Evolutionary conservation across 2,113 vertebrate species (phyloP).

Genomic region (Dicrurus megarhynchus): DNA sequence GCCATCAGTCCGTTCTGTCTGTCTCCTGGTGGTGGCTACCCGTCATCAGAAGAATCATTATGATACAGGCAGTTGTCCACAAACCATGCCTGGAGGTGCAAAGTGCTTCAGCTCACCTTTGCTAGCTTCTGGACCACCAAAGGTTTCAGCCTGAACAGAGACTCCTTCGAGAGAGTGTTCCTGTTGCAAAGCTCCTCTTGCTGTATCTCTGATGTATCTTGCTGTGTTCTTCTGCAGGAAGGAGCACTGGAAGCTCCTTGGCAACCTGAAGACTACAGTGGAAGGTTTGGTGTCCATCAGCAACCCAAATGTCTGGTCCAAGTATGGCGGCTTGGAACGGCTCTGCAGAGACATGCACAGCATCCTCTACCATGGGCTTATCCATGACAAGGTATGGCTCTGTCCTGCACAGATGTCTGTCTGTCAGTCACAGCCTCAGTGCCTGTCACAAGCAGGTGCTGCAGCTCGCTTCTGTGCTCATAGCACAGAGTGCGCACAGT

Average conservation of each 20-base stretch:
- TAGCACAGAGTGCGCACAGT: fast-evolving
- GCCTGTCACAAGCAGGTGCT: not conserved
- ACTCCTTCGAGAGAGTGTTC: not conserved
- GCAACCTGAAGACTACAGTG: constrained; percentile 93
- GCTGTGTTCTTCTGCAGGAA: constrained; percentile 73
- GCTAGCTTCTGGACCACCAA: not conserved
- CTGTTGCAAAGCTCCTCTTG: not conserved
- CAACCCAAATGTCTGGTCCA: constrained; percentile 96
- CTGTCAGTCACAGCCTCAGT: not conserved
- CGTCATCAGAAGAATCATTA: not conserved
- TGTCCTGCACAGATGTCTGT: not conserved
- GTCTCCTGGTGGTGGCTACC: not conserved
- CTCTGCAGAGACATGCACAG: constrained; percentile 96
- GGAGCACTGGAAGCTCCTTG: constrained; percentile 94
- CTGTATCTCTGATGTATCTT: not conserved
- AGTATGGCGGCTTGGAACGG: constrained; percentile 92
- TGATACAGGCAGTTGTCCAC: not conserved
- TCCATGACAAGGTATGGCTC: constrained; percentile 85
- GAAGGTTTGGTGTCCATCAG: constrained; percentile 94
- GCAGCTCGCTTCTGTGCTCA: not conserved
- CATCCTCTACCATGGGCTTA: constrained; percentile 92
- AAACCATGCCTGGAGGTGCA: not conserved
- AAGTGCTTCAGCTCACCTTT: not conserved
- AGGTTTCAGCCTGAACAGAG: not conserved
- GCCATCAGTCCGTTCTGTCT: not conserved